Conservation (phyloP, 2,113 vertebrate genomes). For the Potamarius usumacintae region DNA sequence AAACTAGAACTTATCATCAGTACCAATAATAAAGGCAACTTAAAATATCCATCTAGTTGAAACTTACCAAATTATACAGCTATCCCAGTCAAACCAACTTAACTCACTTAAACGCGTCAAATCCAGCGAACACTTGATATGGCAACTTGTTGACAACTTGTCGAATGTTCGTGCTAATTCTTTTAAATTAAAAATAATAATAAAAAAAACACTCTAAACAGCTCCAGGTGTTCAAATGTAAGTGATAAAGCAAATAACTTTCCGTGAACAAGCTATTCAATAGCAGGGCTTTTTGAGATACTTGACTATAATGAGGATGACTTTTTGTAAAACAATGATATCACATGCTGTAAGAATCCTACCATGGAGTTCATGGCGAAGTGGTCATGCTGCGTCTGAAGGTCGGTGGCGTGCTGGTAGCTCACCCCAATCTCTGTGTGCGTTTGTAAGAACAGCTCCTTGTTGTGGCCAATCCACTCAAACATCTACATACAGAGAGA, state of each 20-base stretch:
- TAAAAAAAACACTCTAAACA: background rate
- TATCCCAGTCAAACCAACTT: background rate
- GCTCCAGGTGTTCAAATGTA: background rate
- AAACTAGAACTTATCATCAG: background rate
- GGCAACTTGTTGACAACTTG: too few species aligned
- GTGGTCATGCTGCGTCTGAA: conserved; percentile 96
- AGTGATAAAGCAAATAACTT: background rate
- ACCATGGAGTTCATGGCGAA: conserved; percentile 99
- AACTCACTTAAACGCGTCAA: background rate
- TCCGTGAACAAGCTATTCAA: background rate
- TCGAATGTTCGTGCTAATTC: too few species aligned
- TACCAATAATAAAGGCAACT: background rate
- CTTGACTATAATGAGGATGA: background rate
- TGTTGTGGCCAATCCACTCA: conserved; percentile 98
- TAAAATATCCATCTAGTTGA: background rate
- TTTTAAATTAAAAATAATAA: too few species aligned
- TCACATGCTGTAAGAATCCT: conserved; percentile 51
- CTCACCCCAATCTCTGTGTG: conserved; percentile 92
- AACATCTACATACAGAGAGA: conserved; percentile 82
- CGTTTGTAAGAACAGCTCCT: conserved; percentile 92
- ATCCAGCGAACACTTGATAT: background rate
- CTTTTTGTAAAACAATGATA: background rate
- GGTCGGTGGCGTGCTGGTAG: conserved; percentile 91
- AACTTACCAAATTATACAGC: background rate
- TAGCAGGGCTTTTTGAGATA: background rate